Base-by-base conservation (phyloP, 1,140 invertebrate species). In the Samia ricini region DNA sequence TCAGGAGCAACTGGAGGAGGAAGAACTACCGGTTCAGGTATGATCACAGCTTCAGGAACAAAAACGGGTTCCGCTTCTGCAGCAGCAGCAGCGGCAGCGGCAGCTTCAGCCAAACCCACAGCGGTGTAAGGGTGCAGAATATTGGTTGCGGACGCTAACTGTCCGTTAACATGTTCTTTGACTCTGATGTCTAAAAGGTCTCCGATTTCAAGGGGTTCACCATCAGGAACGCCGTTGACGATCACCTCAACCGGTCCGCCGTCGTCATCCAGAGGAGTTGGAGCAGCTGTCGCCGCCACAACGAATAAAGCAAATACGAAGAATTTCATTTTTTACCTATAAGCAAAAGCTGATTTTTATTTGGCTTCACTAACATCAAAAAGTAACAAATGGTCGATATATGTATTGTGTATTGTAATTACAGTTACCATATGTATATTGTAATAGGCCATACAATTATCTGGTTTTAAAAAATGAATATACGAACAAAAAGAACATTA, bases 281-380 rank as follows among this genome's bases (percentile, higher is more conserved):
- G 71, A 6, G 50, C 60, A 6, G 81, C 76, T 6, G 64, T 57
- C 2, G 73, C 78, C 4, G 71, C 70, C 49, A 65, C 80, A 26
- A 83, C 71, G 36, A 85, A 81, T 5, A 85, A 49, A 56, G 74
- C 62, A 19, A 88, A 60, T 22, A 85, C 7, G 6, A 85, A 58
- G 4, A 81, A 21, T 66, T 81, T 88, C 83, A 85, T 81, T 57
- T 68, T 72, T 63, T 61, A 63, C 52, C 68, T 72, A 61, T n/a
- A 61, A 56, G 42, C 26, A 54, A 10, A 8, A 64, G 2, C 4
- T 54, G 54, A 54, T 42, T 20, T 20, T n/a, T n/a, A n/a, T n/a
- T n/a, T n/a, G n/a, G n/a, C n/a, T n/a, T n/a, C n/a, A 33, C 33
- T 55, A 2, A 42, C 49, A 23, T 15, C 20, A 55, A 55, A 52